Evolutionary conservation across 2,888 invertebrate species (phyloP).

Genomic region (Acanthacorydalis orientalis): DNA sequence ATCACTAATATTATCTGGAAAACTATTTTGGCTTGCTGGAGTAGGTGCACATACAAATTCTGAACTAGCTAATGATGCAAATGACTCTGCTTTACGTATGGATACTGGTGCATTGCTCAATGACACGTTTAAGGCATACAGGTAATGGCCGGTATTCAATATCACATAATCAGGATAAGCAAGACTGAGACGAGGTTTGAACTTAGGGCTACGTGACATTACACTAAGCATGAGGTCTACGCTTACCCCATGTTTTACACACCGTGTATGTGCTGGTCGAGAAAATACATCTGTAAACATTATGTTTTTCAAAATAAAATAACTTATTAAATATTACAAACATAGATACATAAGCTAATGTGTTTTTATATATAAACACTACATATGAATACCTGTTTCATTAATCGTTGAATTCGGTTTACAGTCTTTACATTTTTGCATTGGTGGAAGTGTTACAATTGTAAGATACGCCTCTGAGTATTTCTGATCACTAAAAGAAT

Average conservation of each 20-base stretch:
- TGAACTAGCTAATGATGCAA: background rate
- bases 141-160: slow-evolving; percentile 26
- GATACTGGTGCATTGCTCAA: slow-evolving; percentile 12
- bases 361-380: too few relatives aligned
- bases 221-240: slow-evolving; percentile 85
- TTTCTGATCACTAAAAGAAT: background rate
- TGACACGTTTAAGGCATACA: slow-evolving; percentile 24
- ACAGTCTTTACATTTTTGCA: slow-evolving; percentile 43
- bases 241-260: slow-evolving; percentile 78
- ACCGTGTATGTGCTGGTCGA: slow-evolving; percentile 22
- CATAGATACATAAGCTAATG: too few relatives aligned
- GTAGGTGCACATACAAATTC: slow-evolving; percentile 5
- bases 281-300: background rate
- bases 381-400: too few relatives aligned
- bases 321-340: background rate
- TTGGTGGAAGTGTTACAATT: slow-evolving; percentile 46
- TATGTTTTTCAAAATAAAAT: background rate
- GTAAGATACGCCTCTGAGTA: slow-evolving; percentile 39
- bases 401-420: slow-evolving; percentile 16
- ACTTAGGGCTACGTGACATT: slow-evolving; percentile 60
- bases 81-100: background rate
- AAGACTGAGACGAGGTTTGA: slow-evolving; percentile 23
- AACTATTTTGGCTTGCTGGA: slow-evolving; percentile 11
- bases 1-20: slow-evolving; percentile 22
- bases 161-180: slow-evolving; percentile 26